Base-by-base conservation (phyloP, 2,888 invertebrate species). In the Cosmorhoe ocellata region DNA sequence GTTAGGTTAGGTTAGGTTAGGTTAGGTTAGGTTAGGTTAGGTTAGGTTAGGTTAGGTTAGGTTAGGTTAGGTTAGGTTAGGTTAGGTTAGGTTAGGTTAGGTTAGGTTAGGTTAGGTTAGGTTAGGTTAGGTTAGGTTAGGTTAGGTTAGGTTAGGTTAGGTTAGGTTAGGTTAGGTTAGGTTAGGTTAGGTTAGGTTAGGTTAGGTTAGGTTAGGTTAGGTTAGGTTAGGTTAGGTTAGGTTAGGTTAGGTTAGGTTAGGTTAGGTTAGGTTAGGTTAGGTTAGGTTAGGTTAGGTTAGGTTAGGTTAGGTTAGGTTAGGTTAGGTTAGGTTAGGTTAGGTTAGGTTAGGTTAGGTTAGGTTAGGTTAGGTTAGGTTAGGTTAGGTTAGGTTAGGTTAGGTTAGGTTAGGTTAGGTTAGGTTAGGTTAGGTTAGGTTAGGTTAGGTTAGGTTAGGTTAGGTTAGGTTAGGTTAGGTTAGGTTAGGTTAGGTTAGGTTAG, bases 401-500 rank as follows among this genome's bases (percentile, higher is more conserved):
- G 42, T 42, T 42, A 42, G 42, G 42, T 38, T 38, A 33, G 32
- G 38, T 38, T 38, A 32, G 38, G 42, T 42, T 43, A 32, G 43
- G 43, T 50, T 43, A 32, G 50, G 49, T 42, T 49, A 45, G 45
- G 53, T 41, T 46, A 38, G 49, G 53, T 48, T 49, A 41, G 49
- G 53, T 53, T 48, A 44, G 53, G 52, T 52, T 53, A 44, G 48
- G 53, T 53, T 53, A 51, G 51, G 51, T 51, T 48, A 48, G 53
- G 52, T 47, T 48, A 44, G 38, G 50, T 27, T 49, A 28, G 38
- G 38, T 38, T 38, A 38, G 38, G 38, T 38, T 38, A 38, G 38
- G 38, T 38, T 38, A 38, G 43, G 43, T 43, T 43, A 43, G 33
- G 32, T 27, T 32, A 26, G 43, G 38, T 41, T 34, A 38, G 38